These are phyloP conservation scores for Podotricha telesiphe DNA, from an alignment of 2,888 invertebrate genomes.

Conservation along the genomic window DNA sequence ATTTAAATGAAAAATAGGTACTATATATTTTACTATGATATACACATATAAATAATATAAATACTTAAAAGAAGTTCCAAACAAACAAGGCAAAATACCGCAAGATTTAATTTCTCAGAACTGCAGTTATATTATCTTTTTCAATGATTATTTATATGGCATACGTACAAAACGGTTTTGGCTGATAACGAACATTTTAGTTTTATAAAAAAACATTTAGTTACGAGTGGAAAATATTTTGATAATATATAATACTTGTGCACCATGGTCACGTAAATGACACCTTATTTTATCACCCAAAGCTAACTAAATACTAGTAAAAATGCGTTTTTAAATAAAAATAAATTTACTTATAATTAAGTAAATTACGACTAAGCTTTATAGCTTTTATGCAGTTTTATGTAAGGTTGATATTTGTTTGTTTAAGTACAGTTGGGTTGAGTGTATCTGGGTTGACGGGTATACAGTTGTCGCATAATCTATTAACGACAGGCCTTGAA, in stretches of 20 bases:
- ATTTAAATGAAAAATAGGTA: no score
- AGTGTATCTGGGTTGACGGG: constrained; percentile 27
- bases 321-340: constrained; percentile 33
- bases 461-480: constrained; percentile 53
- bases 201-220: not conserved
- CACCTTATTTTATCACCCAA: constrained; percentile 30
- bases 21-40: not conserved
- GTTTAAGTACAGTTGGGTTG: constrained; percentile 14
- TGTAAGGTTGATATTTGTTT: constrained; percentile 28
- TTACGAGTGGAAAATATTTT: not conserved
- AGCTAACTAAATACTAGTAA: constrained; percentile 35
- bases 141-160: not conserved
- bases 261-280: constrained; percentile 23
- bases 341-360: constrained; percentile 12
- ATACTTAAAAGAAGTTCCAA: not conserved
- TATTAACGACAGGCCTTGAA: constrained; percentile 54
- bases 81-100: not conserved
- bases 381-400: constrained; percentile 11
- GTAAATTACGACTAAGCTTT: constrained; percentile 3
- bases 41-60: not conserved
- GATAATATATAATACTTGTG: constrained; percentile 6
- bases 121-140: constrained; percentile 14
- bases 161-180: not conserved
- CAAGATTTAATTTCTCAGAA: not conserved
- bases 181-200: not conserved